These are phyloP conservation scores for Cepphus grylle DNA, from an alignment of 2,113 vertebrate species.

Conservation along the genomic window DNA sequence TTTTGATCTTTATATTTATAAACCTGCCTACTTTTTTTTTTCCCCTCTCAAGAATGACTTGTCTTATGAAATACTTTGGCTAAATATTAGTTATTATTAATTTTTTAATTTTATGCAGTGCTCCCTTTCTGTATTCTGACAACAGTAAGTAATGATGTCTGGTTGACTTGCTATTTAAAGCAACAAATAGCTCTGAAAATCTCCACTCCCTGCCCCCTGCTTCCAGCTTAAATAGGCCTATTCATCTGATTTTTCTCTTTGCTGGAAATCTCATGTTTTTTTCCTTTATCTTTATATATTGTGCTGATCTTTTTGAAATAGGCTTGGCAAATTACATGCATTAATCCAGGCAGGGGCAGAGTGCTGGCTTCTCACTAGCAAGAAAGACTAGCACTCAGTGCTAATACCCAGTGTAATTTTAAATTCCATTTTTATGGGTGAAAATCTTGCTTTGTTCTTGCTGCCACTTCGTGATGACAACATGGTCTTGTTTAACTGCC, in stretches of 20 bases:
- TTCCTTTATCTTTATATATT: neutral
- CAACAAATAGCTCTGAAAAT: neutral
- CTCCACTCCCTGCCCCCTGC: neutral
- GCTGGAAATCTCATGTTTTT: neutral
- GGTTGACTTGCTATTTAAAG: neutral
- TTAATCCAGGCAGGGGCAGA: neutral
- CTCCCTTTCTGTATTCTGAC: neutral
- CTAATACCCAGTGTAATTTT: neutral
- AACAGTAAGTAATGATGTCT: neutral
- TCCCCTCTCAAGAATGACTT: neutral
- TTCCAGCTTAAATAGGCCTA: neutral
- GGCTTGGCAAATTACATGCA: neutral
- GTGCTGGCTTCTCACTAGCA: neutral
- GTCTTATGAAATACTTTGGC: neutral
- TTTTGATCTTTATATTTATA: neutral
- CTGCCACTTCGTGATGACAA: neutral
- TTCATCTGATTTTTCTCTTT: neutral
- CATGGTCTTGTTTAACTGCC: neutral
- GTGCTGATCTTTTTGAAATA: neutral
- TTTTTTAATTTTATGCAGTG: neutral
- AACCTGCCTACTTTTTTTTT: neutral
- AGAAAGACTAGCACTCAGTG: neutral
- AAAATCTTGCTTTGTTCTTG: neutral
- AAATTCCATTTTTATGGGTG: neutral
- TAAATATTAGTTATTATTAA: neutral